These are phyloP conservation scores for Tokudaia muenninki DNA, from an alignment of 2,797 vertebrate genomes.

Conservation along the genomic window DNA sequence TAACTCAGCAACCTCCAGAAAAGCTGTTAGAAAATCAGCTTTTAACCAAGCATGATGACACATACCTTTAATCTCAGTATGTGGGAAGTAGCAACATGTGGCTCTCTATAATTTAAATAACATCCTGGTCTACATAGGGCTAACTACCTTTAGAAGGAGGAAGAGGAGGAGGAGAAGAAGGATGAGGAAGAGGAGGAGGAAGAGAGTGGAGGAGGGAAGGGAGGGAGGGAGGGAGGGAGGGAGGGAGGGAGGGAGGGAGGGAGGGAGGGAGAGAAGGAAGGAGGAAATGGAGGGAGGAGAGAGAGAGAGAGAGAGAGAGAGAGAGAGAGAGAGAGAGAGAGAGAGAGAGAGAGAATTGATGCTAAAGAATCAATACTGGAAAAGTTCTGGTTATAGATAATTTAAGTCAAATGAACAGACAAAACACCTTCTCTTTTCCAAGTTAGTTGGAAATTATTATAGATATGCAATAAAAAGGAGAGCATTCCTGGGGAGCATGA, in stretches of 20 bases:
- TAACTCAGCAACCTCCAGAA: background rate
- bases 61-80: too few species aligned
- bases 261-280: too few species aligned
- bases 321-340: background rate
- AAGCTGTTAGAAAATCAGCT: background rate
- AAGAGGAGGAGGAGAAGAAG: too few species aligned
- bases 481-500: background rate
- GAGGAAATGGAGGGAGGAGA: too few species aligned
- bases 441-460: background rate
- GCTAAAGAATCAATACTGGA: background rate
- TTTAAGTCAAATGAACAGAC: background rate
- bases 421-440: background rate
- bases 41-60: background rate
- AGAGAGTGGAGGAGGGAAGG: fast-evolving
- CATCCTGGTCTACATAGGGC: background rate
- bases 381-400: background rate
- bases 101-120: background rate
- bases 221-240: fast-evolving
- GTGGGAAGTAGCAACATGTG: background rate
- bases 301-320: background rate
- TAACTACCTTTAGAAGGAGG: background rate
- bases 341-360: fast-evolving
- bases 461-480: background rate
- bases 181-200: too few species aligned
- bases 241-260: fast-evolving